phyloP scores from a whole-genome alignment of 2,113 vertebrate species.

The Antennarius striatus region DNA sequence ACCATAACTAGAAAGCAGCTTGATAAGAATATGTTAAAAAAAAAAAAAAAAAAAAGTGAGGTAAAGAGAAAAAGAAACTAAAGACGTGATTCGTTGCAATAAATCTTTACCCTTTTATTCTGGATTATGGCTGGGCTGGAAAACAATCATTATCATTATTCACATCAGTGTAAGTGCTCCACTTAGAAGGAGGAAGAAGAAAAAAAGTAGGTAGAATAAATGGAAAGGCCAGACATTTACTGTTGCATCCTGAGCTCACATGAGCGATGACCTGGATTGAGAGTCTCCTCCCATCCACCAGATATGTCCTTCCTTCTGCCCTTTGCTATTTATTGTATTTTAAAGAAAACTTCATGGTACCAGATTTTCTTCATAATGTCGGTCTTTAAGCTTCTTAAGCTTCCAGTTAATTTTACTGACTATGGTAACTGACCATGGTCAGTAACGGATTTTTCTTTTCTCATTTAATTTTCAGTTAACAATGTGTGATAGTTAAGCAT shows the following conservation, averaged over 20 bases:
- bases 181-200: slow-evolving; percentile 15
- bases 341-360: not conserved
- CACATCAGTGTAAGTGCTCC: slow-evolving; percentile 70
- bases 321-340: slow-evolving; percentile 20
- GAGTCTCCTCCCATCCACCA: slow-evolving; percentile 44
- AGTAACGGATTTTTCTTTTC: no score
- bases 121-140: slow-evolving; percentile 40
- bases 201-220: slow-evolving; percentile 27
- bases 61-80: slow-evolving; percentile 11
- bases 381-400: no score
- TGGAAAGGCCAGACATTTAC: slow-evolving; percentile 53
- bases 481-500: no score
- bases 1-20: not conserved
- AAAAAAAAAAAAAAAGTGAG: slow-evolving; percentile 17
- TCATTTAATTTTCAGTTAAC: no score
- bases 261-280: slow-evolving; percentile 37
- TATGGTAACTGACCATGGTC: no score
- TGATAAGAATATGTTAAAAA: slow-evolving; percentile 3
- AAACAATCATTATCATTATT: slow-evolving; percentile 54
- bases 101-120: slow-evolving; percentile 55
- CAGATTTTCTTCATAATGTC: not conserved
- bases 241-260: slow-evolving; percentile 52
- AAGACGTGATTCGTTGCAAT: slow-evolving; percentile 57
- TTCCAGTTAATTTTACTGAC: no score
- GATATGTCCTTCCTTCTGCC: slow-evolving; percentile 44